A percentile compares a stretch with the other conserved stretches of the same genome.
Evolutionary conservation across 2,888 invertebrate genomes (phyloP).

Genomic region (Busseola fusca): DNA sequence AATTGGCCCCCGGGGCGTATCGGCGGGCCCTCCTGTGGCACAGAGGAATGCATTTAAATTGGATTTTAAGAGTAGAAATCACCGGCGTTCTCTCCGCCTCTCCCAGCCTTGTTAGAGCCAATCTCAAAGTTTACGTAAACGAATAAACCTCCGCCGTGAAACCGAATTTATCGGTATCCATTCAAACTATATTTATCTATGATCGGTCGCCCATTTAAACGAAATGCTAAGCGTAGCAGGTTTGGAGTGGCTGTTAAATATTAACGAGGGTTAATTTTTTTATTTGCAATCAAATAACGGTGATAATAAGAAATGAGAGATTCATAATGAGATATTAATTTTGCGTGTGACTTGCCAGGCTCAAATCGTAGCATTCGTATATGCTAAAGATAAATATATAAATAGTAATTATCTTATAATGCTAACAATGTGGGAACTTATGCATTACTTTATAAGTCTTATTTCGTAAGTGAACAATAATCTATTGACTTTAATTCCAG

Average conservation of each 20-base stretch:
- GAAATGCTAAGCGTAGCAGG: constrained; percentile 52
- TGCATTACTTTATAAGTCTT: not conserved
- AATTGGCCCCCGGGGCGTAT: constrained; percentile 88
- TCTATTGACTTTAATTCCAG: not conserved
- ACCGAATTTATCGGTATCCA: constrained; percentile 84
- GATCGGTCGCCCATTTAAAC: constrained; percentile 51
- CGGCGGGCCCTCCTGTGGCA: constrained; percentile 86
- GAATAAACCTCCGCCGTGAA: constrained; percentile 84
- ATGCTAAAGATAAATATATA: not conserved
- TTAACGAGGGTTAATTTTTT: constrained; percentile 27
- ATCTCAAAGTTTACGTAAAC: constrained; percentile 89
- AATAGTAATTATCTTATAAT: not conserved
- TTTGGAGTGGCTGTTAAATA: constrained; percentile 37
- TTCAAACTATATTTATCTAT: constrained; percentile 70
- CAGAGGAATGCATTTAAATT: constrained; percentile 90
- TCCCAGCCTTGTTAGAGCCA: constrained; percentile 87
- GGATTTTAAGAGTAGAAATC: constrained; percentile 89
- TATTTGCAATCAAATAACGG: constrained; percentile 19
- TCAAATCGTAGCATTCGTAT: not conserved
- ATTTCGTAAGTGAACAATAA: not conserved
- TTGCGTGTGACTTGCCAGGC: not conserved
- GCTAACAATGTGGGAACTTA: not conserved
- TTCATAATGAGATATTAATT: not conserved
- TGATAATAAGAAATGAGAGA: not conserved
- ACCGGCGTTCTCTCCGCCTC: constrained; percentile 83